These are phyloP conservation scores for Paratrypauchen microcephalus DNA, from an alignment of 2,797 vertebrate species.

Conservation along the genomic window DNA sequence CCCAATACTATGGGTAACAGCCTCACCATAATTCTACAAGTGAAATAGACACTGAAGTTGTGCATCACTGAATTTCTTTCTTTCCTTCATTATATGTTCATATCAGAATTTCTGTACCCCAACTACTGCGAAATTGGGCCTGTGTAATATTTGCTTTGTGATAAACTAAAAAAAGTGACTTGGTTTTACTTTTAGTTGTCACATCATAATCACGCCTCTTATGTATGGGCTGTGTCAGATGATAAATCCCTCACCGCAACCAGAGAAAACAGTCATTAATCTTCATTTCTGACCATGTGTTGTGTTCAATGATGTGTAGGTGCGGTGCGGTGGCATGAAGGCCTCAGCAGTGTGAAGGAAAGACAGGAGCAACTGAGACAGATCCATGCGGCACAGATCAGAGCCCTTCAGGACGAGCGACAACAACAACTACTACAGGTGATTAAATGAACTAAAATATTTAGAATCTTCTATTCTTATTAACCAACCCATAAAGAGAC, in stretches of 20 bases:
- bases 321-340: conserved; percentile 18
- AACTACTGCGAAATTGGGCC: neutral
- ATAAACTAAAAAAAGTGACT: conserved; percentile 1
- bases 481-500: neutral
- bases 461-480: neutral
- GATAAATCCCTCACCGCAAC: conserved; percentile 3
- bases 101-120: neutral
- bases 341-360: conserved; percentile 13
- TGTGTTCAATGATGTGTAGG: conserved; percentile 28
- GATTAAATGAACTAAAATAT: neutral
- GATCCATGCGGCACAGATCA: conserved; percentile 57
- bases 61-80: neutral
- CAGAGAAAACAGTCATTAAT: conserved; percentile 6
- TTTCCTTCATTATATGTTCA: too few species aligned
- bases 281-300: conserved; percentile 15
- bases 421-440: conserved; percentile 74
- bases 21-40: neutral
- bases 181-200: neutral
- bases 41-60: neutral
- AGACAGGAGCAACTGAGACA: conserved; percentile 52
- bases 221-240: neutral
- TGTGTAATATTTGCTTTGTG: neutral
- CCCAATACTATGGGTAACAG: neutral
- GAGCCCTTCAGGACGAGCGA: conserved; percentile 65
- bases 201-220: conserved; percentile 4